These are phyloP conservation scores for Athetis lepigone DNA, from an alignment of 2,888 invertebrate genomes.

Conservation along the genomic window DNA sequence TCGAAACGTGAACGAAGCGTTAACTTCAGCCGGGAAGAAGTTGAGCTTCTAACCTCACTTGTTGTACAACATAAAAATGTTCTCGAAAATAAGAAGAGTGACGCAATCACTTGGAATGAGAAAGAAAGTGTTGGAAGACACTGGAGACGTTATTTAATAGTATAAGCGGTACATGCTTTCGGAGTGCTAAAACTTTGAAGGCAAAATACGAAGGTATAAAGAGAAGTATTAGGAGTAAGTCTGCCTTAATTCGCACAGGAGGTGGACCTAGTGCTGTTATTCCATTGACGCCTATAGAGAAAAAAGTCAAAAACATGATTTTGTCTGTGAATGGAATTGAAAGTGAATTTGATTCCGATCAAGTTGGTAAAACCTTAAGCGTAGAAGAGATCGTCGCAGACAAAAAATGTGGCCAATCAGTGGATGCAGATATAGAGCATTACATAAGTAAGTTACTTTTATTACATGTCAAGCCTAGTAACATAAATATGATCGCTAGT, in stretches of 20 bases:
- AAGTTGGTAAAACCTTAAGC: not conserved
- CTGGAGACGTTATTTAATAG: not conserved
- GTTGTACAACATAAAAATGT: not conserved
- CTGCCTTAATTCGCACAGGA: not conserved
- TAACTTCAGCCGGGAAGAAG: conserved; percentile 1
- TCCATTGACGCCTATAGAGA: not conserved
- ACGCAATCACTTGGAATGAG: not conserved
- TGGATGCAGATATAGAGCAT: not conserved
- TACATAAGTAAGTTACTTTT: too few species aligned
- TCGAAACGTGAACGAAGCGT: not conserved
- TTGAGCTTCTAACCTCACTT: not conserved
- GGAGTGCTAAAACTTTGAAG: conserved; percentile 1
- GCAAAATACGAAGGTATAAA: conserved; percentile 1
- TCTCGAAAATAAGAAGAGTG: not conserved
- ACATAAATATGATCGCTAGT: too few species aligned
- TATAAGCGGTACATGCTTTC: not conserved
- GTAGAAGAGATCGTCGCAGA: too few species aligned
- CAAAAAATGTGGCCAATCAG: not conserved
- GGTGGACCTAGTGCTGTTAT: not conserved
- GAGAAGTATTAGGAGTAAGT: not conserved
- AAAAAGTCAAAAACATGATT: not conserved
- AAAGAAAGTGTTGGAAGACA: conserved; percentile 1
- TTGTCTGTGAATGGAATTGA: not conserved
- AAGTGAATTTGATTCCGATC: not conserved
- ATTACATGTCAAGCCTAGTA: too few species aligned